Conservation (phyloP, 2,888 invertebrate species). For the Drosophila cognata region DNA sequence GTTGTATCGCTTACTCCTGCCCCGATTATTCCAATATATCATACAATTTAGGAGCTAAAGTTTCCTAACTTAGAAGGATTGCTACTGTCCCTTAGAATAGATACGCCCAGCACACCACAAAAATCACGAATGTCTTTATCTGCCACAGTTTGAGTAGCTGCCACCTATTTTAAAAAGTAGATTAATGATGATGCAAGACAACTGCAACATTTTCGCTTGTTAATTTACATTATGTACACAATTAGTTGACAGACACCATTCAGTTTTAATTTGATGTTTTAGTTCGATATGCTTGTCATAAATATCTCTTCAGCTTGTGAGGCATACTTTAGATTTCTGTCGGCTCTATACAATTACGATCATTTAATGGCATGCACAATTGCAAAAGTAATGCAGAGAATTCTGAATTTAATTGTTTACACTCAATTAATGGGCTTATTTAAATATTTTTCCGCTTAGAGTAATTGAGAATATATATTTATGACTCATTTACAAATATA, state of each 20-base stretch:
- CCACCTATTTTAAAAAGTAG: background rate
- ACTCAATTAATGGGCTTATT: background rate
- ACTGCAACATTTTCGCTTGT: background rate
- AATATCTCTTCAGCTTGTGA: background rate
- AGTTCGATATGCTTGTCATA: background rate
- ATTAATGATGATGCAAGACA: background rate
- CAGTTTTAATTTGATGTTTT: background rate
- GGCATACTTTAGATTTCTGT: background rate
- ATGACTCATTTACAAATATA: background rate
- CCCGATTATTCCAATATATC: background rate
- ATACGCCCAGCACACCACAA: background rate
- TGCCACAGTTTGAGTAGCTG: background rate
- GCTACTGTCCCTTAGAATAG: background rate
- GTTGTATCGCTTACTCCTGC: background rate
- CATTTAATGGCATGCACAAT: conserved; percentile 6
- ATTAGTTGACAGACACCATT: background rate
- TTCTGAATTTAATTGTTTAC: background rate
- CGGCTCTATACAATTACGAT: background rate
- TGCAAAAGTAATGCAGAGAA: background rate
- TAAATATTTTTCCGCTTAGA: background rate
- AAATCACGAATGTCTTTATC: background rate
- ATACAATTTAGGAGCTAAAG: background rate
- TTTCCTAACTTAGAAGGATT: background rate
- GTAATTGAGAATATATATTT: background rate
- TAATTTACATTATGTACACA: background rate